Base-by-base conservation (phyloP, 2,888 invertebrate species). In the Trichopoda pennipes region DNA sequence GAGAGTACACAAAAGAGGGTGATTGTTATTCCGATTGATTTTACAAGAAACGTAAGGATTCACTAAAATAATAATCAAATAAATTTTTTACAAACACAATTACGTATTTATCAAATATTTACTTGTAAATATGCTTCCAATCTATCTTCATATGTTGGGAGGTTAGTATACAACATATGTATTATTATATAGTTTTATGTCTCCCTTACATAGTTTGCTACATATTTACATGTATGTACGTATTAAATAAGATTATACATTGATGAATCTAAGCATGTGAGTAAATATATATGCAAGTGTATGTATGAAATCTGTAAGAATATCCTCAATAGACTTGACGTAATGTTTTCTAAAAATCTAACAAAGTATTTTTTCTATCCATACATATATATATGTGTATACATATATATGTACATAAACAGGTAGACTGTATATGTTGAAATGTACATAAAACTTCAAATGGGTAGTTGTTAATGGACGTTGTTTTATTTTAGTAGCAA, bases 271-370 rank as follows among this genome's bases (percentile, higher is more conserved):
- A 44, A n/a, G 42, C 42, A 44, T 44, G 42, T 44, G 6, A 12
- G 38, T 12, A 38, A 16, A 14, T 44, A n/a, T n/a, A n/a, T n/a
- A n/a, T n/a, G n/a, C n/a, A 16, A 44, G 35, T 76, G 3, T 42
- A 47, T 61, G 8, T 70, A 44, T 53, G 60, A 56, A 42, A 53
- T 21, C n/a, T 77, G 32, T 74, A 44, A 70, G 42, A 63, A 66
- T 81, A 77, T 78, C 73, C 81, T 78, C 73, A 64, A 23, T 53
- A 70, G 69, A 74, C 68, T 53, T 55, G 17, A 64, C 10, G 55
- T 77, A 80, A 60, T 80, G 47, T 49, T 72, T 60, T 68, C 61
- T 38, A 49, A 64, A 38, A 63, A 68, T 64, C 23, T 56, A 64
- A 70, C 9, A 10, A 12, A 44, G 32, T 32, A 49, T 49, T n/a